These are phyloP conservation scores for Ageneiosus marmoratus DNA, from an alignment of 2,113 vertebrate genomes.

Conservation along the genomic window DNA sequence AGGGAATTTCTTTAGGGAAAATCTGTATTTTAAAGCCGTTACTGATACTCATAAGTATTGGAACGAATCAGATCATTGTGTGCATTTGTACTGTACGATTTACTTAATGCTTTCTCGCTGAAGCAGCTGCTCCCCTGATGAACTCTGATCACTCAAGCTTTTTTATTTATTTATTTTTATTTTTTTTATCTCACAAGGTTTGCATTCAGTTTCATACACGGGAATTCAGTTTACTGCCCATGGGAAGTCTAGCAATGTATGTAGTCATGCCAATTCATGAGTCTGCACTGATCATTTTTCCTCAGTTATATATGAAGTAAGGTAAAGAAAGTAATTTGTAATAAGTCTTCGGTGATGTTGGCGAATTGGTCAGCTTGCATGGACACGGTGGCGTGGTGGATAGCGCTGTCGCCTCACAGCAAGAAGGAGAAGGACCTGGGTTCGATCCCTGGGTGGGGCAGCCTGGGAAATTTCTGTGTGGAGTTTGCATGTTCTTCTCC, in stretches of 20 bases:
- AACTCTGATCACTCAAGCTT: not conserved
- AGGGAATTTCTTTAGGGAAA: conserved; percentile 11
- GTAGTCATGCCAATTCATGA: conserved; percentile 27
- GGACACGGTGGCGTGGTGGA: no score
- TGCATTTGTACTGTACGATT: conserved; percentile 9
- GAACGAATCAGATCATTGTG: not conserved
- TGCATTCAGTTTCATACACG: conserved; percentile 37
- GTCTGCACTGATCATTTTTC: conserved; percentile 28
- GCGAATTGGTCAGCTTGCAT: not conserved
- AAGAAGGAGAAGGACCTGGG: no score
- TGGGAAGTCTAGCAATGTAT: conserved; percentile 38
- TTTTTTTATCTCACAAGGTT: conserved; percentile 40
- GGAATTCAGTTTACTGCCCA: conserved; percentile 37
- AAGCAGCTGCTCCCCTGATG: not conserved
- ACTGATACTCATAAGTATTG: not conserved
- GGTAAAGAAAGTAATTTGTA: conserved; percentile 22
- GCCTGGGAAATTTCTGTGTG: no score
- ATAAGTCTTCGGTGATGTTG: conserved; percentile 3
- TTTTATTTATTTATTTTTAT: not conserved
- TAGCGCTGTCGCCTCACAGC: no score
- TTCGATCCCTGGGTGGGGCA: no score
- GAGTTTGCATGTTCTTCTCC: no score
- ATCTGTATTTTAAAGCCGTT: not conserved
- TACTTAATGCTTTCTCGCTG: not conserved
- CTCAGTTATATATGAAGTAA: conserved; percentile 3